Evolutionary conservation across 2,797 vertebrate genomes (phyloP).

Genomic region (Rhinoraja longicauda): DNA sequence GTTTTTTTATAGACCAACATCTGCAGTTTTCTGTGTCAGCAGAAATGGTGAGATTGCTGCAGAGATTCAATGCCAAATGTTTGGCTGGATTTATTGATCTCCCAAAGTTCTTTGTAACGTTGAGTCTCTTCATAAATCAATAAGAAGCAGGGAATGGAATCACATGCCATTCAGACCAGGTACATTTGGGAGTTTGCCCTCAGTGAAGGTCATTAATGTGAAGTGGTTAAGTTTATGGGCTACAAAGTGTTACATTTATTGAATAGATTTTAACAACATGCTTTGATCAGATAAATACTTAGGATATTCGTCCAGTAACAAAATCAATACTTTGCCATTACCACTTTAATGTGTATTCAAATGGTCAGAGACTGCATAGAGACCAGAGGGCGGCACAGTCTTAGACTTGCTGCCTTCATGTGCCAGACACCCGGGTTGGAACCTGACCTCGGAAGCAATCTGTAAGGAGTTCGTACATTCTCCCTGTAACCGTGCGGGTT

Average conservation of each 20-base stretch:
- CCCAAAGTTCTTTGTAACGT: not conserved
- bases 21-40: no score
- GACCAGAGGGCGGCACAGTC: no score
- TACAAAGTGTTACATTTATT: not conserved
- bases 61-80: not conserved
- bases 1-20: no score
- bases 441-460: no score
- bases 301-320: not conserved
- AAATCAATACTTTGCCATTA: not conserved
- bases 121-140: not conserved
- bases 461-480: no score
- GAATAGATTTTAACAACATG: not conserved
- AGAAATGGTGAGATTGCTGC: not conserved
- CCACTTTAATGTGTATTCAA: not conserved
- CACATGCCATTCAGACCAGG: not conserved
- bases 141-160: not conserved
- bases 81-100: not conserved
- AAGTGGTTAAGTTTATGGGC: no score
- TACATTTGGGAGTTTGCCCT: not conserved
- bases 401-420: no score
- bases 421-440: no score
- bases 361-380: not conserved
- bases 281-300: not conserved
- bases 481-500: not conserved
- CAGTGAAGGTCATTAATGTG: not conserved